Conservation (phyloP, 2,888 invertebrate species). For the Oxycera nigricornis region DNA sequence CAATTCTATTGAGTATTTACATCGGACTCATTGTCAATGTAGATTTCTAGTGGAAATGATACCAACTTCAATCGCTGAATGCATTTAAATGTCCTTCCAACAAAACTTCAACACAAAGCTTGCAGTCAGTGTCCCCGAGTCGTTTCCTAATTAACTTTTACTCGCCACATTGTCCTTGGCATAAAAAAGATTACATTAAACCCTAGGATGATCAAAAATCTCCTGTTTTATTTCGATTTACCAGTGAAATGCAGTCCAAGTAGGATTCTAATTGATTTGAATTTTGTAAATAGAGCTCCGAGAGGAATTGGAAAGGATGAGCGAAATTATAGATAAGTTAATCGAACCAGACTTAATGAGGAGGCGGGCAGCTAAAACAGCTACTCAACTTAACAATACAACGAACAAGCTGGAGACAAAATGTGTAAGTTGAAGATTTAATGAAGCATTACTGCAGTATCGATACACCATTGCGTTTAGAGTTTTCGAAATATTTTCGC, state of each 20-base stretch:
- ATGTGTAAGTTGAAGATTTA: conserved; percentile 17
- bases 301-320: conserved; percentile 56
- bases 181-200: no score
- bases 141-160: no score
- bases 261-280: conserved; percentile 13
- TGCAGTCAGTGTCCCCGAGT: no score
- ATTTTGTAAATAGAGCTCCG: conserved; percentile 45
- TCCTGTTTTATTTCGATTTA: background rate
- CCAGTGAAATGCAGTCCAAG: background rate
- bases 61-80: no score
- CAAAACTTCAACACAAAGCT: no score
- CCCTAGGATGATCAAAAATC: background rate
- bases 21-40: no score
- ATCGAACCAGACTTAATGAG: conserved; percentile 55
- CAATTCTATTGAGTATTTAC: no score
- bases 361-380: conserved; percentile 44
- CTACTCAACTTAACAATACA: background rate
- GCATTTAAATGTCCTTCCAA: no score
- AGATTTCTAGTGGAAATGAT: no score
- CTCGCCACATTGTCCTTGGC: no score
- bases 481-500: background rate
- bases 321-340: conserved; percentile 58
- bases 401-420: conserved; percentile 1
- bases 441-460: background rate
- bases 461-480: no score